These are phyloP conservation scores for Isichthys henryi DNA, from an alignment of 2,113 vertebrate species.

Conservation along the genomic window DNA sequence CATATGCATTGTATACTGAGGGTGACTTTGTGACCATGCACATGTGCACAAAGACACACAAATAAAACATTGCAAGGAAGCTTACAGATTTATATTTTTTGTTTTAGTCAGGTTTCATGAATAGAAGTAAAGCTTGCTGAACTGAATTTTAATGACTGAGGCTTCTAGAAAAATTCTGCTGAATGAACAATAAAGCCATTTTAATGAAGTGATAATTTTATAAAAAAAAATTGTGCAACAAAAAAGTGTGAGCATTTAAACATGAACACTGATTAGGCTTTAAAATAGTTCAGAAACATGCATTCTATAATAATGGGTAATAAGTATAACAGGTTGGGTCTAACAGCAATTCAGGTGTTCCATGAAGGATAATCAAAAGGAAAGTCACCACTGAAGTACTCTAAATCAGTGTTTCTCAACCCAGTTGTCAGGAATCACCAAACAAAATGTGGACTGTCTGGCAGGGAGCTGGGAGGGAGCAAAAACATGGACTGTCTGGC, in stretches of 20 bases:
- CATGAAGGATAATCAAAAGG: background rate
- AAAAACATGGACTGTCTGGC: too few relatives aligned
- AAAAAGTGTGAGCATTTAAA: background rate
- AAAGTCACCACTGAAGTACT: background rate
- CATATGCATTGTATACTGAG: background rate
- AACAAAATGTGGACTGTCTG: too few relatives aligned
- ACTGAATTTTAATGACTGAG: background rate
- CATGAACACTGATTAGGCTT: background rate
- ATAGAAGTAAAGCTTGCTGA: background rate
- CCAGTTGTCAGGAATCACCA: too few relatives aligned
- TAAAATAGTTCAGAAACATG: background rate
- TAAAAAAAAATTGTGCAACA: background rate
- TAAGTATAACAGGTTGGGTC: background rate
- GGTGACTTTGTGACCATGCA: background rate
- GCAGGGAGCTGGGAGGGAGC: too few relatives aligned
- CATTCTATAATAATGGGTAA: background rate
- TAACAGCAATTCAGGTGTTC: background rate
- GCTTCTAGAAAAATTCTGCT: background rate
- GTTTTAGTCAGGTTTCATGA: background rate
- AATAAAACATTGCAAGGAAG: background rate
- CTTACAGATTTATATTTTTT: background rate
- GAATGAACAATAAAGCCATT: background rate
- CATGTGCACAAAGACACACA: too few relatives aligned
- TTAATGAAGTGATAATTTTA: background rate
- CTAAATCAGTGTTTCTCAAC: background rate